A percentile compares a stretch with the other conserved stretches of the same genome.
Evolutionary conservation across 1,140 invertebrate species (phyloP).

Genomic region (Tetraneura akinire): DNA sequence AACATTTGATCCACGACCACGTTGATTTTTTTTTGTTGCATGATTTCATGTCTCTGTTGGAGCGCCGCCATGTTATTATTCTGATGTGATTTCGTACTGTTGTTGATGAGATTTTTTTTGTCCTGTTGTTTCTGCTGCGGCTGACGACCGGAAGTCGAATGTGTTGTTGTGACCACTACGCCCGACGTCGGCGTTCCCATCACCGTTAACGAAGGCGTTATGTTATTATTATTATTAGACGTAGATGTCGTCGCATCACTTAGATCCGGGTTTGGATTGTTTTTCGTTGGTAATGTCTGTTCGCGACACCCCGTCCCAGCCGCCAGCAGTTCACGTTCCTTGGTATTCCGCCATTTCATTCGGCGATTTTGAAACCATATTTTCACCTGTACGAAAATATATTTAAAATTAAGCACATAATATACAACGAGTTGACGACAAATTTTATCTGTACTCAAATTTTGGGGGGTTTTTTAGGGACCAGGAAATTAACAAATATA

Average conservation of each 20-base stretch:
- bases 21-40: constrained; percentile 17
- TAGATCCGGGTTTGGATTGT: constrained; percentile 94
- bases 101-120: not conserved
- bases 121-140: not conserved
- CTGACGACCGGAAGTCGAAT: not conserved
- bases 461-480: too few species aligned
- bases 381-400: constrained; percentile 74
- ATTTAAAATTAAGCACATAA: not conserved
- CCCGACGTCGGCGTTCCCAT: constrained; percentile 8
- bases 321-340: constrained; percentile 91
- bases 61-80: not conserved
- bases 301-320: constrained; percentile 83
- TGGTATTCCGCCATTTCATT: constrained; percentile 97
- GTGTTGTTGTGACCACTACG: not conserved
- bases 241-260: constrained; percentile 70
- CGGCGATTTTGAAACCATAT: constrained; percentile 95
- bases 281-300: constrained; percentile 93
- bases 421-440: too few species aligned
- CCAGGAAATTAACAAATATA: too few species aligned
- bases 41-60: not conserved
- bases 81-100: not conserved
- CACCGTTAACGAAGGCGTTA: not conserved
- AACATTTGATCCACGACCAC: constrained; percentile 8
- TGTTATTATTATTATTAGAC: constrained; percentile 58
- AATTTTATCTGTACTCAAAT: too few species aligned